Evolutionary conservation across 2,113 vertebrate genomes (phyloP), one percentile per base, ranked within the genome.

Genomic region (Microcebus tavaratra): DNA sequence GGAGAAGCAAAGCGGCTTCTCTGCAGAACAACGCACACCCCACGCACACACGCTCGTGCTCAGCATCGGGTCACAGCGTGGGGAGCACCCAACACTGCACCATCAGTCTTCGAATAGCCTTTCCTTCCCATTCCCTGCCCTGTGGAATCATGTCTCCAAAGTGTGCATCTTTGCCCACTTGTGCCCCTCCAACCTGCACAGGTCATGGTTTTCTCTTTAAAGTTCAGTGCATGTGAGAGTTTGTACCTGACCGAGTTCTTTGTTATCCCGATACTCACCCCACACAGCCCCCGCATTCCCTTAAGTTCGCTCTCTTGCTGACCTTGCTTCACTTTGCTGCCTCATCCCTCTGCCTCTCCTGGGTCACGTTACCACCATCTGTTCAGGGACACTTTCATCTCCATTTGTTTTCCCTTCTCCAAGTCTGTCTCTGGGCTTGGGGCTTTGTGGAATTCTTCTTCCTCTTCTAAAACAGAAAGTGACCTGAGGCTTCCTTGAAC

Each of bases 121-220:
- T 65, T 20, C 65, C 65, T 55, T 29, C 34, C 73, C 45, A 6
- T 29, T 72, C 50, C 42, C 25, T 10, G n/a, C 2, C 48, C n/a
- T 50, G 75, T n/a, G 21, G 31, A 23, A 5, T 70, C 67, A 27
- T 31, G 13, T 94, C 21, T 73, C 70, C 57, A 80, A 12, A 27
- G 42, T 8, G 20, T 20, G 36, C 1, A 13, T 36, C 31, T 65
- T n/a, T n/a, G 68, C 10, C 55, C 20, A 1, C 8, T 14, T 5
- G 6, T 9, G 10, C 34, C 13, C 48, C n/a, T 1, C 34, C 31
- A 20, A 6, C 12, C 29, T 15, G 6, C 14, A 20, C 0, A 3
- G 29, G 34, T 27, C 55, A 13, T 57, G 31, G 39, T 36, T 55
- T 85, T 91, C 45, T 83, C 78, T 36, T 53, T 39, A 6, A 55